Base-by-base conservation (phyloP, 2,797 vertebrate species). In the Halcyon badia region DNA sequence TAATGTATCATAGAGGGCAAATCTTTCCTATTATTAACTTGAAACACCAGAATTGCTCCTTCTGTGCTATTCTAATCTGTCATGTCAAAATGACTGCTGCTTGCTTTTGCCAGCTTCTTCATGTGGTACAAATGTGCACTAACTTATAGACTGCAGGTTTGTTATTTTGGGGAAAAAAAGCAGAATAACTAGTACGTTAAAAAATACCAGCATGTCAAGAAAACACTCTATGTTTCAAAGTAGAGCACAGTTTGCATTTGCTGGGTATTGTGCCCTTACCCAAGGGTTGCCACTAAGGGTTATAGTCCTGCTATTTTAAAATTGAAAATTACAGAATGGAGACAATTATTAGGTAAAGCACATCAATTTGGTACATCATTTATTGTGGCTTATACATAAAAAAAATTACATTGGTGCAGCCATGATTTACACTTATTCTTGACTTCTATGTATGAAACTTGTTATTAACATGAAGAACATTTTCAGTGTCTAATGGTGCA, bases 61-160 rank as follows among this genome's bases (percentile, higher is more conserved):
- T 83, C 82, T 95, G 62, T 94, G 84, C 83, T 52, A 52, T 97
- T 96, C 60, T 88, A 89, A 97, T 96, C 83, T 89, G 77, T 96
- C 88, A 84, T 65, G 52, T 94, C 79, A 64, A 85, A 95, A 86
- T 83, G 75, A 83, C 77, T 94, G 60, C 83, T 94, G 37, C 62
- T 85, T 89, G 60, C 68, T 80, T 94, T 58, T 80, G 49, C 69
- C 51, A 95, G 30, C 49, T 77, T 92, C 66, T 90, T 95, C 33
- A 26, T 87, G 46, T 89, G 57, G 64, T 83, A 82, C 75, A 75
- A 5, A 64, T 80, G 46, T 92, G 58, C 79, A 65, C 54, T 89
- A 81, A 64, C 68, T 86, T 91, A 51, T 4, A 80, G 62, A 57
- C 28, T 76, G 37, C 13, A 82, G 68, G 49, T 84, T 84, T 84